Percentiles rank a stretch among this genome's conserved stretches.
phyloP scores from a whole-genome alignment of 2,113 vertebrate genomes.

The Trinectes maculatus region DNA sequence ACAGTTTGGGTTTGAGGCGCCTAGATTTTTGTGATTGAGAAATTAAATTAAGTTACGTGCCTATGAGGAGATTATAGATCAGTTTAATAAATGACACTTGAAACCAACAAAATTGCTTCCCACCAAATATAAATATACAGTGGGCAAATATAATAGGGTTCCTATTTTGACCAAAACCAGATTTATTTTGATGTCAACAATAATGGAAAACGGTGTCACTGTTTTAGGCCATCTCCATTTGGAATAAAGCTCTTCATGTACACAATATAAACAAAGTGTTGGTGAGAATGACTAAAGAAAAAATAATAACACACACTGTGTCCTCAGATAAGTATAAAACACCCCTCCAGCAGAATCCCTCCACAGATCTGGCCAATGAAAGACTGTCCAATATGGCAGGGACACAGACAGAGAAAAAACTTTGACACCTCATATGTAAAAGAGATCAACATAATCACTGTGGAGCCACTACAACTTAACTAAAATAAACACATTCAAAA shows the following conservation, averaged over 20 bases:
- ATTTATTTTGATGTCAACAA: conserved; percentile 16
- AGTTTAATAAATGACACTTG: background rate
- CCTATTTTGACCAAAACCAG: conserved; percentile 1
- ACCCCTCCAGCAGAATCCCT: conserved; percentile 15
- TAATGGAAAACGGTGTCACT: conserved; percentile 14
- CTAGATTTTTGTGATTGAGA: conserved; percentile 8
- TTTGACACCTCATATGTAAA: conserved; percentile 18
- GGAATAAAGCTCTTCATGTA: conserved; percentile 59
- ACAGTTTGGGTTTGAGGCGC: background rate
- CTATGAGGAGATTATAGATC: conserved; percentile 31
- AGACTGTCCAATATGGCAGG: conserved; percentile 31
- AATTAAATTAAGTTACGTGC: conserved; percentile 1
- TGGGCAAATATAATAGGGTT: conserved; percentile 17
- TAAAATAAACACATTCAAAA: conserved; percentile 73
- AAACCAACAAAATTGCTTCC: background rate
- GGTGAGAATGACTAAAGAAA: conserved; percentile 1
- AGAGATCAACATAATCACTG: conserved; percentile 19
- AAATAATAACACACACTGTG: background rate
- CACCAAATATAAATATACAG: conserved; percentile 4
- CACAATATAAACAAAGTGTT: conserved; percentile 46
- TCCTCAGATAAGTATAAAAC: conserved; percentile 28
- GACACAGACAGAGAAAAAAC: conserved; percentile 47
- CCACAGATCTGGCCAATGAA: conserved; percentile 24
- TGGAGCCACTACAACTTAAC: conserved; percentile 45
- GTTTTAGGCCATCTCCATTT: conserved; percentile 24